Percentiles rank a stretch among this genome's conserved stretches.
phyloP scores from a whole-genome alignment of 2,797 vertebrate species.

The Trichosurus vulpecula region DNA sequence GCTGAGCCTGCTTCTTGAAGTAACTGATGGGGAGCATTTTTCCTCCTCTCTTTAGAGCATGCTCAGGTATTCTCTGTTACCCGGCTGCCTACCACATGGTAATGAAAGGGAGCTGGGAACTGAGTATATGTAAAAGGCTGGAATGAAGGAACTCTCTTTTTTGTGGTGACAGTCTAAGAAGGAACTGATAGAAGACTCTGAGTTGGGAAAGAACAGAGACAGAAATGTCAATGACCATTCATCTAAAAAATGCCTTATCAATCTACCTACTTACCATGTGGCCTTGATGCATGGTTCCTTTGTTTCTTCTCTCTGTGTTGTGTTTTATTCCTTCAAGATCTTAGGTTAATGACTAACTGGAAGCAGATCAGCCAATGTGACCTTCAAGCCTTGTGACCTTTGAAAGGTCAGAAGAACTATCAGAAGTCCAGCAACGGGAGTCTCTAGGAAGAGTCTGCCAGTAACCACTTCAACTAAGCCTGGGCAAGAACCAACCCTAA shows the following conservation, averaged over 20 bases:
- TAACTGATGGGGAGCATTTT: background rate
- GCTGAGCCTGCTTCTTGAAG: background rate
- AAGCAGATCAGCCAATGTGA: background rate
- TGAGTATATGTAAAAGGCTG: background rate
- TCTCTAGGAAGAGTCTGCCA: background rate
- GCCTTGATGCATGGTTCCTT: background rate
- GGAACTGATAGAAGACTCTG: background rate
- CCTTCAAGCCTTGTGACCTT: background rate
- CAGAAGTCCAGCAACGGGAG: background rate
- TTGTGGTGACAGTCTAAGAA: background rate
- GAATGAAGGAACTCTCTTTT: background rate
- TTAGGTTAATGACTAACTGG: background rate
- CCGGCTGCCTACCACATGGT: background rate
- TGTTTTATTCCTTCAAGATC: background rate
- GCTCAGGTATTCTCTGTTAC: background rate
- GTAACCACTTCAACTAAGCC: background rate
- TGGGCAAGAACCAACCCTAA: background rate
- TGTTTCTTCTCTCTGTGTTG: background rate
- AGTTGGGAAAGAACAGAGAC: background rate
- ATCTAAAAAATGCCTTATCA: background rate
- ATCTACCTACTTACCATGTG: background rate
- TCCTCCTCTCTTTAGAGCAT: background rate
- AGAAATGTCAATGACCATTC: background rate
- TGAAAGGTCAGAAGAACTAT: background rate
- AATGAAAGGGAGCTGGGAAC: background rate